Evolutionary conservation across 2,888 invertebrate genomes (phyloP).

Genomic region (Coenonympha arcania): DNA sequence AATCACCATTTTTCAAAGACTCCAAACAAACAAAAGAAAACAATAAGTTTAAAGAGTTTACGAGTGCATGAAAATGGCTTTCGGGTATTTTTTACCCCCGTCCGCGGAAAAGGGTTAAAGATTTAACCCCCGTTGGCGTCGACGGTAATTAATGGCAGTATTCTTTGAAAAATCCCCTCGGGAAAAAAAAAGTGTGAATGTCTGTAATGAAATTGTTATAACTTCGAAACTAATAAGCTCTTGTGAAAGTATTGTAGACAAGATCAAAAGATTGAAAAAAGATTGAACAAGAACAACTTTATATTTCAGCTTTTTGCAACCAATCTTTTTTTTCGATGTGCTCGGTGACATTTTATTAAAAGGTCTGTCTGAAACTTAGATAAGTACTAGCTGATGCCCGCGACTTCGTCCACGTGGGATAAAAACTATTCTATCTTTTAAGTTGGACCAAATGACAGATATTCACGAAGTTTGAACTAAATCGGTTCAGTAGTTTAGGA

Average conservation of each 20-base stretch:
- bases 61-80: slow-evolving; percentile 58
- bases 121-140: slow-evolving; percentile 58
- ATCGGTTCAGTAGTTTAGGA: no score
- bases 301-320: background rate
- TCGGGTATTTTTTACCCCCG: slow-evolving; percentile 47
- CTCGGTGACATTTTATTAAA: no score
- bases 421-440: no score
- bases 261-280: slow-evolving; percentile 20
- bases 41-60: slow-evolving; percentile 65
- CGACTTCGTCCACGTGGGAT: no score
- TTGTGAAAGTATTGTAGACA: slow-evolving; percentile 18
- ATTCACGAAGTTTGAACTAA: no score
- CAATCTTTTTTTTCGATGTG: no score
- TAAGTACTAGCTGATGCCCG: no score
- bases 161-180: slow-evolving; percentile 46
- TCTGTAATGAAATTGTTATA: slow-evolving; percentile 53
- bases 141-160: slow-evolving; percentile 63
- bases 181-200: slow-evolving; percentile 37
- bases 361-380: no score
- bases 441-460: no score
- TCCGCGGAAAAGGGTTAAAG: slow-evolving; percentile 54
- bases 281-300: background rate
- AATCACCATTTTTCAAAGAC: slow-evolving; percentile 68
- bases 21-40: slow-evolving; percentile 55
- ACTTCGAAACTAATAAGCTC: slow-evolving; percentile 34